Percentiles rank a stretch among this genome's conserved stretches.
phyloP scores from a whole-genome alignment of 2,888 invertebrate species.

The Amphiduros pacificus region DNA sequence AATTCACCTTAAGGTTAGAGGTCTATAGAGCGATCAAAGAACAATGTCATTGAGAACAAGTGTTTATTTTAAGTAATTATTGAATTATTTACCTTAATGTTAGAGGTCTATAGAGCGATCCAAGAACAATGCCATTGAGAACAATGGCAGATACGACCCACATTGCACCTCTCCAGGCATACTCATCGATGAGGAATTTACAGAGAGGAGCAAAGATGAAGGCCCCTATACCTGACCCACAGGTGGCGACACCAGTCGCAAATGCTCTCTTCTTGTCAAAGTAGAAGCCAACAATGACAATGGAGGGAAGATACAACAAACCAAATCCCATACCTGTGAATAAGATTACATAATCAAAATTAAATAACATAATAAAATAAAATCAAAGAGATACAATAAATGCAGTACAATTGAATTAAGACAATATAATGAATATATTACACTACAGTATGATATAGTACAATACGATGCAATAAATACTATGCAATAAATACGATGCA shows the following conservation, averaged over 20 bases:
- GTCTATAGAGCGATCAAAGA: constrained; percentile 81
- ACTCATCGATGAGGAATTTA: constrained; percentile 65
- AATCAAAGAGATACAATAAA: too few relatives aligned
- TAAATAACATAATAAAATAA: too few relatives aligned
- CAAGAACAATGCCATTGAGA: constrained; percentile 73
- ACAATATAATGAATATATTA: too few relatives aligned
- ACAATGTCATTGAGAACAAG: constrained; percentile 73
- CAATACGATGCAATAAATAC: too few relatives aligned
- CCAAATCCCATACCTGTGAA: constrained; percentile 84
- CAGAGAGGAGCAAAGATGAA: constrained; percentile 83
- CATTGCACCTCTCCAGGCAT: constrained; percentile 78
- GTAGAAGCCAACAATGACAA: constrained; percentile 68
- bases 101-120: constrained; percentile 81
- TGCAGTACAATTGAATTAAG: too few relatives aligned
- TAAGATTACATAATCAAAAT: background rate
- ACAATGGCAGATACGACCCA: constrained; percentile 79
- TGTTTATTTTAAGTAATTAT: too few relatives aligned
- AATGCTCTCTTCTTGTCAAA: constrained; percentile 24
- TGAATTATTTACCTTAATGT: too few relatives aligned
- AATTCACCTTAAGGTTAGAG: constrained; percentile 69
- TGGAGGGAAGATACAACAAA: constrained; percentile 92
- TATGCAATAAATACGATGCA: too few relatives aligned
- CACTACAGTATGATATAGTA: too few relatives aligned
- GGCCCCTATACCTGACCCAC: constrained; percentile 82
- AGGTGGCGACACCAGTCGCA: constrained; percentile 20